A percentile compares a stretch with the other conserved stretches of the same genome.
Conservation (phyloP, 2,888 invertebrate genomes). For the Chrysina gloriosa region DNA sequence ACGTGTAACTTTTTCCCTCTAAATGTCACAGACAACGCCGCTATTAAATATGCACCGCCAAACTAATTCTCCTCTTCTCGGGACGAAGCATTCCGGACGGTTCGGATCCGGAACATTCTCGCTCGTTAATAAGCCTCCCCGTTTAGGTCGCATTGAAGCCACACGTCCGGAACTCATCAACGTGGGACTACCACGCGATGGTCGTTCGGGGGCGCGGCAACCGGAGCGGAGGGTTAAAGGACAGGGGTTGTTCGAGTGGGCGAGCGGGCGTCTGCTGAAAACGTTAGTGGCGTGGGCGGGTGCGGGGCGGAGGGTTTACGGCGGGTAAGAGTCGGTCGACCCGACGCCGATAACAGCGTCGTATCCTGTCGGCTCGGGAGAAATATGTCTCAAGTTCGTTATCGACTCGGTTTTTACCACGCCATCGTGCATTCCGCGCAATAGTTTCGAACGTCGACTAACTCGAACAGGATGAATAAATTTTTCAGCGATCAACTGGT, state of each 20-base stretch:
- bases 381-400: conserved; percentile 62
- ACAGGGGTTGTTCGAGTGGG: conserved; percentile 28
- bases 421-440: conserved; percentile 46
- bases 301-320: conserved; percentile 43
- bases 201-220: conserved; percentile 35
- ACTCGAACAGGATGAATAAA: conserved; percentile 15
- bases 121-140: conserved; percentile 44
- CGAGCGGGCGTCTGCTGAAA: conserved; percentile 24
- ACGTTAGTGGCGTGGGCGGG: conserved; percentile 18
- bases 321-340: conserved; percentile 45
- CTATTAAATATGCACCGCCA: conserved; percentile 32
- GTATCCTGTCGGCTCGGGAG: conserved; percentile 70
- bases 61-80: conserved; percentile 26
- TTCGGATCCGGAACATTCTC: conserved; percentile 41
- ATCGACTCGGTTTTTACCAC: conserved; percentile 49
- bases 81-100: conserved; percentile 30
- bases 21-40: not conserved
- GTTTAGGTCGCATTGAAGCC: conserved; percentile 45
- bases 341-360: conserved; percentile 58
- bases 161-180: conserved; percentile 48
- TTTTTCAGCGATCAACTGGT: conserved; percentile 15
- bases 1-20: not conserved
- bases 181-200: conserved; percentile 44
- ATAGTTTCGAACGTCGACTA: conserved; percentile 12
- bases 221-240: conserved; percentile 26